phyloP scores from a whole-genome alignment of 2,797 vertebrate species.

The Tokudaia tokunoshimensis region DNA sequence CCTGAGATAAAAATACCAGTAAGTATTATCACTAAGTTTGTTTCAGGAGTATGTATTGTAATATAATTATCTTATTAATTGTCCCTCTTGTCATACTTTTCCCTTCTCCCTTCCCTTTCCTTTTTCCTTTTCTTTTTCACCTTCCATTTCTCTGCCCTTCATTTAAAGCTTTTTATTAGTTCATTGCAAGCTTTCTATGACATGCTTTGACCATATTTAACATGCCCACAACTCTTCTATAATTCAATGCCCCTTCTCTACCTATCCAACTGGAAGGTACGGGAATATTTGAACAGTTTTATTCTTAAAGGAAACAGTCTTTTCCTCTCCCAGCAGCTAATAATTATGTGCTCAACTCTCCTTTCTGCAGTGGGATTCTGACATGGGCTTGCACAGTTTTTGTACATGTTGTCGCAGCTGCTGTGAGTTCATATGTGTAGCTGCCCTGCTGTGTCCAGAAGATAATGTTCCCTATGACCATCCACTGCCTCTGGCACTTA shows the following conservation, averaged over 20 bases:
- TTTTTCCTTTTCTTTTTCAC: neutral
- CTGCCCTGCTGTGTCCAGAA: neutral
- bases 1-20: neutral
- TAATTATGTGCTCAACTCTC: neutral
- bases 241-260: neutral
- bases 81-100: neutral
- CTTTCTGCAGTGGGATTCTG: neutral
- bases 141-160: neutral
- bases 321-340: neutral
- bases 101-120: neutral
- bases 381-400: neutral
- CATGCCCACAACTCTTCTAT: neutral
- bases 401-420: neutral
- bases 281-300: neutral
- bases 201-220: neutral
- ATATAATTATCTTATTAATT: constrained; percentile 44
- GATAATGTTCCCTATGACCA: neutral
- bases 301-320: neutral
- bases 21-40: constrained; percentile 34
- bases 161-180: neutral
- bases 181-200: neutral
- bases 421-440: neutral
- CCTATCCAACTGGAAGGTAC: neutral
- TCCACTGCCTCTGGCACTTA: neutral
- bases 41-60: neutral